Base-by-base conservation (phyloP, 2,888 invertebrate species). In the Amphipoea lucens region DNA sequence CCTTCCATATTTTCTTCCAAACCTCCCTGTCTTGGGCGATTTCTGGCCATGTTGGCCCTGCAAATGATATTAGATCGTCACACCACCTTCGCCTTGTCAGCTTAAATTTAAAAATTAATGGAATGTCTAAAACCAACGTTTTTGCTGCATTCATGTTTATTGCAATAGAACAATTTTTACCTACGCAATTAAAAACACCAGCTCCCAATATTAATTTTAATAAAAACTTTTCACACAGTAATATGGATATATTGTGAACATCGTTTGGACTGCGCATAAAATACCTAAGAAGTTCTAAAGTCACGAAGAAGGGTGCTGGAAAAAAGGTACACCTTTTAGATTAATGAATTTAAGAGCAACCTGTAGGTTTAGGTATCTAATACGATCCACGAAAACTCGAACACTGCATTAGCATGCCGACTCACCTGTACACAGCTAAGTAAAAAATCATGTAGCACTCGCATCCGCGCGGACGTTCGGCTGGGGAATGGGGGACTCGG, bases 391-490 rank as follows among this genome's bases (percentile, higher is more conserved):
- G 74, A 88, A 89, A 91, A 90, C 92, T 85, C 87, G 89, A 90
- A 91, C 89, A 90, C 88, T 93, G 93, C 94, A 94, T 94, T 94
- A 95, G 93, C 94, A 92, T 91, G 89, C 90, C 89, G 87, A 86
- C 90, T 92, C 92, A 95, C 94, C 95, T 95, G 93, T 90, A 90
- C 88, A 89, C 90, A 87, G 92, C 90, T 96, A 96, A 96, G 96
- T 96, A 95, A 95, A 96, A 96, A 96, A 94, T 94, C 96, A 91
- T 96, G 96, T 96, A 94, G 92, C 92, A 88, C 91, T 91, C 91
- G 84, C 90, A 91, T 94, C 93, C 94, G 89, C 91, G 92, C 90
- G 95, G 92, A 92, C 92, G 93, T 87, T 85, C 86, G 92, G 81
- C 87, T 83, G 87, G 84, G 90, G 91, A 94, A 93, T 92, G 88